These are phyloP conservation scores for Tridacna crocea DNA, from an alignment of 2,888 invertebrate species.

Conservation along the genomic window DNA sequence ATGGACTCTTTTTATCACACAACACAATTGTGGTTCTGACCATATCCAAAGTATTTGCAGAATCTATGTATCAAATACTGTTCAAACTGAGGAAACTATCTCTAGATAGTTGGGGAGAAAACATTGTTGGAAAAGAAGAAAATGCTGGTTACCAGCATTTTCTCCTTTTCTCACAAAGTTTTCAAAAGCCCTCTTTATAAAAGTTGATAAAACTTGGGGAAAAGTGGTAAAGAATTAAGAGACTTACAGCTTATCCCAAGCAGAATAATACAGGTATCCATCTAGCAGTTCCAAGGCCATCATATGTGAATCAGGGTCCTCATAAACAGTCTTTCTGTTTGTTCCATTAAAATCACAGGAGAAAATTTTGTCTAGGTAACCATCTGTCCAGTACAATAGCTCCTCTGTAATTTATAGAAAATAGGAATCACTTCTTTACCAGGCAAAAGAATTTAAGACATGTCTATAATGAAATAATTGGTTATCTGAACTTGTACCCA, in stretches of 20 bases:
- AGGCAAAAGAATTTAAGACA: too few species aligned
- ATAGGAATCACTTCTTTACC: neutral
- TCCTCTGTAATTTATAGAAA: slow-evolving; percentile 35
- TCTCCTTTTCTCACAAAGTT: neutral
- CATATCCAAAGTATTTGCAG: too few species aligned
- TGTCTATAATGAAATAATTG: neutral
- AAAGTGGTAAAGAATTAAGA: too few species aligned
- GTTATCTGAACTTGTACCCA: neutral
- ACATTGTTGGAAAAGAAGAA: too few species aligned
- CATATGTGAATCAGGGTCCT: slow-evolving; percentile 40
- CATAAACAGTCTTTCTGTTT: slow-evolving; percentile 28
- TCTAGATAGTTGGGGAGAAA: too few species aligned
- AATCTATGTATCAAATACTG: too few species aligned
- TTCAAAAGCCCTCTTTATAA: too few species aligned
- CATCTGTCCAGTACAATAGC: slow-evolving; percentile 65
- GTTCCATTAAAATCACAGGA: slow-evolving; percentile 48
- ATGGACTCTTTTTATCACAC: too few species aligned
- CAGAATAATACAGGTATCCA: slow-evolving; percentile 55
- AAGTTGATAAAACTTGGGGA: too few species aligned
- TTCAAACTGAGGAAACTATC: too few species aligned
- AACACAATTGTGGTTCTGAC: too few species aligned
- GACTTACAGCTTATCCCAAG: slow-evolving; percentile 56
- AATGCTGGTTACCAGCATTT: too few species aligned
- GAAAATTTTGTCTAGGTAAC: slow-evolving; percentile 53
- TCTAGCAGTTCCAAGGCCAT: slow-evolving; percentile 50